phyloP scores from a whole-genome alignment of 2,113 vertebrate genomes.

The Lepus americanus region DNA sequence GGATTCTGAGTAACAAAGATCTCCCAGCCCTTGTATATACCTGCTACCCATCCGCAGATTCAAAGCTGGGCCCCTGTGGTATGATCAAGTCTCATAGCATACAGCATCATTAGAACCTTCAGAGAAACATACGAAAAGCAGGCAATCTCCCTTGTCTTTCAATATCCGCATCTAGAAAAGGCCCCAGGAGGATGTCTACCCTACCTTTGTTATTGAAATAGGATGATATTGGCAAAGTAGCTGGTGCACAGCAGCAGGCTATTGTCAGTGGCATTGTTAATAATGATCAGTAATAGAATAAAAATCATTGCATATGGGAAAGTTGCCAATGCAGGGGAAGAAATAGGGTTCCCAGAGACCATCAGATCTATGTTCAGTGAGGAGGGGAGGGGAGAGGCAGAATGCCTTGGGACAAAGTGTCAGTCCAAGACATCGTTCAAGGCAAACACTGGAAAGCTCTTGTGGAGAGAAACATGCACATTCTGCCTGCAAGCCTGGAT shows the following conservation, averaged over 20 bases:
- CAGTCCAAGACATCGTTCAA: background rate
- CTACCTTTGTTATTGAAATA: background rate
- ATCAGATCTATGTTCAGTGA: background rate
- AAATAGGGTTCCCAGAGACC: background rate
- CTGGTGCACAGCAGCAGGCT: background rate
- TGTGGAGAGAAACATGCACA: background rate
- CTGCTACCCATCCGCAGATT: background rate
- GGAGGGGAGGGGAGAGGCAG: background rate
- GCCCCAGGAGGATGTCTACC: background rate
- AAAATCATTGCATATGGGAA: background rate
- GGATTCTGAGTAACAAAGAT: background rate
- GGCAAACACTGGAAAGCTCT: background rate
- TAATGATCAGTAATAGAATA: background rate
- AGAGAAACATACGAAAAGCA: background rate
- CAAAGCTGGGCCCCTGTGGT: background rate
- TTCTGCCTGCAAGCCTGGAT: background rate
- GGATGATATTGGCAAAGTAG: background rate
- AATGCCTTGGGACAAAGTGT: too few relatives aligned
- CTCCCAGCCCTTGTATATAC: background rate
- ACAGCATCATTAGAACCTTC: background rate
- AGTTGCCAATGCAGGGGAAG: background rate
- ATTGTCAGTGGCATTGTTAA: background rate
- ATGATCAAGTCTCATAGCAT: background rate
- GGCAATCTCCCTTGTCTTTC: background rate
- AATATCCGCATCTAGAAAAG: conserved; percentile 1